These are phyloP conservation scores for Coronaproctus castanopsis DNA, from an alignment of 2,888 invertebrate species.

Conservation along the genomic window DNA sequence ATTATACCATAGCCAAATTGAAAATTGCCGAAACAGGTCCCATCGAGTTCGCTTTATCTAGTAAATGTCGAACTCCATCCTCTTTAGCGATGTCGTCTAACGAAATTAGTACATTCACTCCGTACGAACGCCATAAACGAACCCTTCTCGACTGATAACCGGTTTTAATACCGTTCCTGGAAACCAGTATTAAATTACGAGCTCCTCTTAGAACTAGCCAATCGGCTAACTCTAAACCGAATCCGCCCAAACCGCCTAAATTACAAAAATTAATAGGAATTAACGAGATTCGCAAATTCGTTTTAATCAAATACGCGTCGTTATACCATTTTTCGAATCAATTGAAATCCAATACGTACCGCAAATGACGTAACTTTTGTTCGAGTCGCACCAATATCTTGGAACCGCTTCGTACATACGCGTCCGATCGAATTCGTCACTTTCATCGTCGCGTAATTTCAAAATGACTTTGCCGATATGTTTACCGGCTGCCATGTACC, in stretches of 20 bases:
- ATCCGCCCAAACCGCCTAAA: conserved; percentile 35
- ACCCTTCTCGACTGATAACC: conserved; percentile 36
- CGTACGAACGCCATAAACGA: conserved; percentile 44
- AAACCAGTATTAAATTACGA: conserved; percentile 33
- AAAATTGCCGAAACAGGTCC: conserved; percentile 67
- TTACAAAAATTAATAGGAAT: too few species aligned
- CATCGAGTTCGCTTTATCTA: conserved; percentile 39
- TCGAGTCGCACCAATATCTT: too few species aligned
- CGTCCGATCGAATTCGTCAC: too few species aligned
- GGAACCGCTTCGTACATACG: too few species aligned
- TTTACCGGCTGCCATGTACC: too few species aligned
- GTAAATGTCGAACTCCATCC: conserved; percentile 45
- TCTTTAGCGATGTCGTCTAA: conserved; percentile 47
- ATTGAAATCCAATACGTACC: too few species aligned
- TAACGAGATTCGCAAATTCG: too few species aligned
- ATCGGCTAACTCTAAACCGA: conserved; percentile 37
- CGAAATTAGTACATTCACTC: conserved; percentile 43
- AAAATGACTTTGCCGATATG: too few species aligned
- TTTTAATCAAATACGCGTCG: too few species aligned
- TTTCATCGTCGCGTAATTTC: too few species aligned
- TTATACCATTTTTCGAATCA: too few species aligned
- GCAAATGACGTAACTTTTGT: too few species aligned
- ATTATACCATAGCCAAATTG: conserved; percentile 68
- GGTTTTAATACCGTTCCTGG: conserved; percentile 33
- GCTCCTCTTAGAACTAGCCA: conserved; percentile 37